Evolutionary conservation across 1,140 invertebrate species (phyloP).

Genomic region (Drosophila varians): DNA sequence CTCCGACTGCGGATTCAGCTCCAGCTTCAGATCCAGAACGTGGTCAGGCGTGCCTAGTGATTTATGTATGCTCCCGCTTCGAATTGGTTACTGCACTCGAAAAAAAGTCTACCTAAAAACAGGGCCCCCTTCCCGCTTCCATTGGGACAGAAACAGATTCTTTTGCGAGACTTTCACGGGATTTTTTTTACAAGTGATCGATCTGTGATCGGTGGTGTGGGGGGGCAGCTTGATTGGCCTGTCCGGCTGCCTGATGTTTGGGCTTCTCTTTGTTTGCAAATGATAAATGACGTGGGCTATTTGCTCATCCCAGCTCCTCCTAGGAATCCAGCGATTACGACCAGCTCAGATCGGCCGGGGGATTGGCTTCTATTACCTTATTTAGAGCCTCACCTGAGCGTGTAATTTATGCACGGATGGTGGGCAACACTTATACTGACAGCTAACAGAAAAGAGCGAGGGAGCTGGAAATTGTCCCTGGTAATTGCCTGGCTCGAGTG

Average conservation of each 20-base stretch:
- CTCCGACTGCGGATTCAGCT: conserved; percentile 9
- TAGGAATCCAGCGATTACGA: conserved; percentile 67
- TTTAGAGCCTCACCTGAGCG: conserved; percentile 44
- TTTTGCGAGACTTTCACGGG: background rate
- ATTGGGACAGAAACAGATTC: background rate
- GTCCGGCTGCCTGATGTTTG: conserved; percentile 52
- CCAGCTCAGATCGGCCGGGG: conserved; percentile 26
- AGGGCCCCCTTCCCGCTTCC: background rate
- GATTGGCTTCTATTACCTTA: conserved; percentile 54
- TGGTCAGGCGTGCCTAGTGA: conserved; percentile 69
- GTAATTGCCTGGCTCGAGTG: conserved; percentile 26
- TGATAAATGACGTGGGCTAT: conserved; percentile 78
- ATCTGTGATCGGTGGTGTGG: conserved; percentile 39
- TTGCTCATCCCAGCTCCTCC: conserved; percentile 50
- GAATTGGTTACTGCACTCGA: conserved; percentile 3
- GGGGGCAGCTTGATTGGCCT: conserved; percentile 71
- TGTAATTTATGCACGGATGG: conserved; percentile 70
- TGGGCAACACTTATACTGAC: conserved; percentile 54
- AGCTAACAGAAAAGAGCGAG: conserved; percentile 4
- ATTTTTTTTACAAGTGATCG: conserved; percentile 8
- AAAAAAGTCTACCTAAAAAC: background rate
- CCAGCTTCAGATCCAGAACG: conserved; percentile 31
- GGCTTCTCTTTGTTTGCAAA: conserved; percentile 80
- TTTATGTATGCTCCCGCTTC: conserved; percentile 76
- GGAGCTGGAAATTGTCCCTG: conserved; percentile 21